These are phyloP conservation scores for Norana najaformis DNA, from an alignment of 2,888 invertebrate species.

Conservation along the genomic window DNA sequence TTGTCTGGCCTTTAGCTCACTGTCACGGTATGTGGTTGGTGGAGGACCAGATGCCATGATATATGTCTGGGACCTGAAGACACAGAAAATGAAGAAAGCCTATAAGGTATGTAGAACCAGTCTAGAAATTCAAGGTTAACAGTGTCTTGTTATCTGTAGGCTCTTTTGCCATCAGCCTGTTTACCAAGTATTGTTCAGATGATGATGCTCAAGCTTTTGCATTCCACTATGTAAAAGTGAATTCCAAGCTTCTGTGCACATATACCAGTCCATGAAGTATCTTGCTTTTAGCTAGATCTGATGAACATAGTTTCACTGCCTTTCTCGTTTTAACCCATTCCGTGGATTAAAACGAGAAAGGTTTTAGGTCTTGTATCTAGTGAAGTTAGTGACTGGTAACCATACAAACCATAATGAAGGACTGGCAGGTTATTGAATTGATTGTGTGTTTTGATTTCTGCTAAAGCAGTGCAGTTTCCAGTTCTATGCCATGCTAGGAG, in stretches of 20 bases:
- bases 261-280: neutral
- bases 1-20: constrained; percentile 53
- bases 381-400: neutral
- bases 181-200: neutral
- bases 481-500: neutral
- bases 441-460: neutral
- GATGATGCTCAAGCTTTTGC: neutral
- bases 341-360: too few species aligned
- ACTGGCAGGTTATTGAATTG: neutral
- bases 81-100: constrained; percentile 52
- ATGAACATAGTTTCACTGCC: neutral
- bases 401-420: neutral
- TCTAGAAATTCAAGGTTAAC: too few species aligned
- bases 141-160: too few species aligned
- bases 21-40: constrained; percentile 52
- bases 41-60: constrained; percentile 53
- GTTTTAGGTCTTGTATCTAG: neutral
- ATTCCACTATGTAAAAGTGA: neutral
- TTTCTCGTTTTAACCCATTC: neutral
- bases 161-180: neutral
- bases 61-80: constrained; percentile 57
- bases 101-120: constrained; percentile 51
- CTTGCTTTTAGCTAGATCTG: neutral
- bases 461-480: neutral
- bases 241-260: neutral